Evolutionary conservation across 2,888 invertebrate genomes (phyloP).

Genomic region (Encarsia formosa): DNA sequence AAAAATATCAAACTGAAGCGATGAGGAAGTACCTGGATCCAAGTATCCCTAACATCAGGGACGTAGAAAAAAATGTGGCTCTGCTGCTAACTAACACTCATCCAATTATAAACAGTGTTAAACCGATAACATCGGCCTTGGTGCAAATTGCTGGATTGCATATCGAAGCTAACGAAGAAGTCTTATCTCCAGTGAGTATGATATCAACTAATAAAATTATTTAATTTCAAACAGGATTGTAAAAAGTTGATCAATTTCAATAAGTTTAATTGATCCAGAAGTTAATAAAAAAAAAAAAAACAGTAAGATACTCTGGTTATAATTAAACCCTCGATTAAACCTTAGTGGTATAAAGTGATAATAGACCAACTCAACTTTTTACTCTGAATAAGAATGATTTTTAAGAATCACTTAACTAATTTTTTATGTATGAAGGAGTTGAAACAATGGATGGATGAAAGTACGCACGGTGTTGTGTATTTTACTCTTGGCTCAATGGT

Average conservation of each 20-base stretch:
- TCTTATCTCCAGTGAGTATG: slow-evolving; percentile 9
- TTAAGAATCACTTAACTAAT: too few relatives aligned
- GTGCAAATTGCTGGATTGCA: slow-evolving; percentile 57
- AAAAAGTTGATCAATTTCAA: too few relatives aligned
- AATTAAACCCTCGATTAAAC: too few relatives aligned
- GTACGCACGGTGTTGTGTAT: slow-evolving; percentile 36
- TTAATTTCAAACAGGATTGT: too few relatives aligned
- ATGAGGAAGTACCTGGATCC: slow-evolving; percentile 36
- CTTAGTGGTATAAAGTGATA: too few relatives aligned
- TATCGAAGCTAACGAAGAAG: slow-evolving; percentile 40
- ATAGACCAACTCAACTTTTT: too few relatives aligned
- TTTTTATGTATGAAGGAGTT: slow-evolving; percentile 32
- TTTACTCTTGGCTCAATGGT: slow-evolving; percentile 38
- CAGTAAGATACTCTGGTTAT: too few relatives aligned
- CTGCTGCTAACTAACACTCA: slow-evolving; percentile 54
- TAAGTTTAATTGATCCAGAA: too few relatives aligned
- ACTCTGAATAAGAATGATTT: too few relatives aligned
- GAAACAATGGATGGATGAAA: slow-evolving; percentile 35
- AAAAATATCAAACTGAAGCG: slow-evolving; percentile 26
- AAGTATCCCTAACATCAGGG: slow-evolving; percentile 44
- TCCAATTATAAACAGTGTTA: slow-evolving; percentile 50
- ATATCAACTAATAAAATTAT: too few relatives aligned
- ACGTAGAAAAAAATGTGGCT: slow-evolving; percentile 52
- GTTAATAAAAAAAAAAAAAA: too few relatives aligned
- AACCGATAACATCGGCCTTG: slow-evolving; percentile 51